phyloP scores from a whole-genome alignment of 2,797 vertebrate genomes.

The Eleutherodactylus coqui region DNA sequence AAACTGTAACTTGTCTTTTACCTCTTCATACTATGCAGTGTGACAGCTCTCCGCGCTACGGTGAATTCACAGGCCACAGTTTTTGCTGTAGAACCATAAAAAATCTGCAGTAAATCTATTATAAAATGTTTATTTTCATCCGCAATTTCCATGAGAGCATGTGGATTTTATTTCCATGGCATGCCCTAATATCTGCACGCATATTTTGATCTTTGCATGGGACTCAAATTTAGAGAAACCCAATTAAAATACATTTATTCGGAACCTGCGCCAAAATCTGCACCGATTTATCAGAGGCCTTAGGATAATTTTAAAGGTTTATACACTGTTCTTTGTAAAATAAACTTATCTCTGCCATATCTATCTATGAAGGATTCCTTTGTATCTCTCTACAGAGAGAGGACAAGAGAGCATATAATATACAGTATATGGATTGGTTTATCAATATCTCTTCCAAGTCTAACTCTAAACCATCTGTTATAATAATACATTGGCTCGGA shows the following conservation, averaged over 20 bases:
- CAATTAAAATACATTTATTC: not conserved
- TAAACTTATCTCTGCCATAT: not conserved
- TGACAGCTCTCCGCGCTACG: no score
- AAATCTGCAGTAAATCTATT: no score
- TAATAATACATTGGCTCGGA: constrained; percentile 66
- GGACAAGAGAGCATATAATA: not conserved
- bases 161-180: no score
- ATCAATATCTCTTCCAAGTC: constrained; percentile 62
- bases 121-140: no score
- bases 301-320: not conserved
- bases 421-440: constrained; percentile 1
- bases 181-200: no score
- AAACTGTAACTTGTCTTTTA: no score
- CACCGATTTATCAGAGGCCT: not conserved
- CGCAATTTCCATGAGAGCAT: no score
- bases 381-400: not conserved
- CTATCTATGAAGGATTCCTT: not conserved
- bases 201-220: no score
- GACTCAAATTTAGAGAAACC: no score
- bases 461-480: constrained; percentile 67
- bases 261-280: not conserved
- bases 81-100: no score
- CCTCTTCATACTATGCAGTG: no score
- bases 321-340: not conserved
- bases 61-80: no score